A percentile compares a stretch with the other conserved stretches of the same genome.
Conservation (phyloP, 2,888 invertebrate genomes). For the Limnephilus lunatus region DNA sequence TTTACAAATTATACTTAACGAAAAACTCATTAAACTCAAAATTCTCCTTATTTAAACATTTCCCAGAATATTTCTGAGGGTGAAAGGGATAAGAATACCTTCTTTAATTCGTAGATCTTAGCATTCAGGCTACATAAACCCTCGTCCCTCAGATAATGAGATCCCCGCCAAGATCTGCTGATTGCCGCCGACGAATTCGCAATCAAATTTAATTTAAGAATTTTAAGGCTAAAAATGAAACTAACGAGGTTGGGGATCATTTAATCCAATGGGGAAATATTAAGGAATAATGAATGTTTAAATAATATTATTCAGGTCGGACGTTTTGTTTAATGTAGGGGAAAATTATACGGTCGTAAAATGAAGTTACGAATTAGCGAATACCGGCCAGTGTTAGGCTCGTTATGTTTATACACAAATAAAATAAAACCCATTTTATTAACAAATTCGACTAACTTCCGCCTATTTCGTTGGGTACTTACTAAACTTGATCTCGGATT, state of each 20-base stretch:
- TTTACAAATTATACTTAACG: too few relatives aligned
- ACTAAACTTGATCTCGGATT: not conserved
- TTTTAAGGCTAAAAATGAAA: not conserved
- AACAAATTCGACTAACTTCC: not conserved
- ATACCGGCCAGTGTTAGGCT: not conserved
- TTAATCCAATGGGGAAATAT: slow-evolving; percentile 2
- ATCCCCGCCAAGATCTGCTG: not conserved
- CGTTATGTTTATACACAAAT: not conserved
- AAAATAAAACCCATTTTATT: not conserved
- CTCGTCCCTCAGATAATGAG: not conserved
- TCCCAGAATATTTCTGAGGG: not conserved
- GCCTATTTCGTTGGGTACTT: not conserved
- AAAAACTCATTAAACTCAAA: not conserved
- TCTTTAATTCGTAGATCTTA: not conserved
- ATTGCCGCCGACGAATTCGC: not conserved
- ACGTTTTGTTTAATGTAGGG: not conserved
- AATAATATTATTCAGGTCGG: not conserved
- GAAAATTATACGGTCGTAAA: not conserved
- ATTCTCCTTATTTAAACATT: not conserved
- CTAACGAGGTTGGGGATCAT: not conserved
- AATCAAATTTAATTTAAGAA: not conserved
- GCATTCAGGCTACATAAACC: not conserved
- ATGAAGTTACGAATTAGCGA: not conserved
- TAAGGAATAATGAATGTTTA: not conserved
- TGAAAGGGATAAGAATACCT: not conserved